Evolutionary conservation across 1,140 invertebrate genomes (phyloP).

Genomic region (Drusus annulatus): DNA sequence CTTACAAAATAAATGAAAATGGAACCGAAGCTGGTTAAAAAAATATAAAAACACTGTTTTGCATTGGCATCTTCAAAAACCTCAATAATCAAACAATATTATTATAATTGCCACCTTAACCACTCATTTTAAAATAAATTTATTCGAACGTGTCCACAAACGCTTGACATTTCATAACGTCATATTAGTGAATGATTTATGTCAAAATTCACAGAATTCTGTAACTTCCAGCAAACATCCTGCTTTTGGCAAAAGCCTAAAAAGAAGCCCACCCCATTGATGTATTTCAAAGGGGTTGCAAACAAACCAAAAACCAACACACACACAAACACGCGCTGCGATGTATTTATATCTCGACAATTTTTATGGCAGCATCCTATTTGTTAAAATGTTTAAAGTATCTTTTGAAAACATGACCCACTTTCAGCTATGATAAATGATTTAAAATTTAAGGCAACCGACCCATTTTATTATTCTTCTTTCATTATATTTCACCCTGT

Average conservation of each 20-base stretch:
- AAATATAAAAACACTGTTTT: too few relatives aligned
- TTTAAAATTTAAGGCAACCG: constrained; percentile 1
- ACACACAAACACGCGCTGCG: background rate
- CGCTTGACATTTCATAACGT: background rate
- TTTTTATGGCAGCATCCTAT: constrained; percentile 25
- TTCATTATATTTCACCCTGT: background rate
- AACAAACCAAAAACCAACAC: background rate
- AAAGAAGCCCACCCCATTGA: constrained; percentile 4
- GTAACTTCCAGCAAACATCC: background rate
- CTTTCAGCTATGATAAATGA: constrained; percentile 47
- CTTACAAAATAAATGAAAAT: too few relatives aligned
- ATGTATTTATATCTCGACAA: constrained; percentile 11
- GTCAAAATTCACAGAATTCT: background rate
- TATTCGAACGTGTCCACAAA: too few relatives aligned
- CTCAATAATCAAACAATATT: too few relatives aligned
- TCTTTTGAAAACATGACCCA: constrained; percentile 42
- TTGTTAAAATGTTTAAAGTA: constrained; percentile 30
- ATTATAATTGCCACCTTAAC: too few relatives aligned
- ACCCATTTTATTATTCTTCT: too few relatives aligned
- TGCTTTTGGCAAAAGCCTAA: background rate
- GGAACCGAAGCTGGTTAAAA: too few relatives aligned
- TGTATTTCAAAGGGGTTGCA: constrained; percentile 7
- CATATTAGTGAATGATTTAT: background rate
- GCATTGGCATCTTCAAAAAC: too few relatives aligned
- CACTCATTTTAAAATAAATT: too few relatives aligned